phyloP scores from a whole-genome alignment of 2,113 vertebrate genomes.

The Anoplopoma fimbria region DNA sequence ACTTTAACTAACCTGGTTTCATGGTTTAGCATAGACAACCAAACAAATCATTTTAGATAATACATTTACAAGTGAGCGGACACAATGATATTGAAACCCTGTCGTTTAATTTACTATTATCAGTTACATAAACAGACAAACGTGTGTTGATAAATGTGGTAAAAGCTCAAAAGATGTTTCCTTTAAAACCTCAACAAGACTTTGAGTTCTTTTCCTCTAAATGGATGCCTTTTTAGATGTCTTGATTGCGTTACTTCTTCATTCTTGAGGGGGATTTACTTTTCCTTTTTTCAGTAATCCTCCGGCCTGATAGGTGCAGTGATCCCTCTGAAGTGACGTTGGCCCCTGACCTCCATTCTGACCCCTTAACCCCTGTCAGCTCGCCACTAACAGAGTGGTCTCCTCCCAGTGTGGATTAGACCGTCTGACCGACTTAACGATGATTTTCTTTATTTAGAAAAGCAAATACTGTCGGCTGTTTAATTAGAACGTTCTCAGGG shows the following conservation, averaged over 20 bases:
- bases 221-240: neutral
- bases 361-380: conserved; percentile 7
- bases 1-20: neutral
- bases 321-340: conserved; percentile 47
- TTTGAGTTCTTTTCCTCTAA: neutral
- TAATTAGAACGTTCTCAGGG: neutral
- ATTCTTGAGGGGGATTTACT: conserved; percentile 43
- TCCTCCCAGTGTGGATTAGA: conserved; percentile 26
- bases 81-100: too few species aligned
- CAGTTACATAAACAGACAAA: too few species aligned
- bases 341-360: conserved; percentile 40
- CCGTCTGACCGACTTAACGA: neutral
- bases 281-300: conserved; percentile 55
- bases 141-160: too few species aligned
- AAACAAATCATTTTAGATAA: neutral
- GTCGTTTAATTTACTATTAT: too few species aligned
- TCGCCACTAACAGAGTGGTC: conserved; percentile 19
- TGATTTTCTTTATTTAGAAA: neutral
- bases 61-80: neutral
- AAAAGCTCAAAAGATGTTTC: too few species aligned
- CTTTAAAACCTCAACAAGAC: neutral
- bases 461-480: neutral
- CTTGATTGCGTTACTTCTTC: neutral
- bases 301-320: conserved; percentile 33
- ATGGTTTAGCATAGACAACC: neutral